Evolutionary conservation across 2,888 invertebrate genomes (phyloP), one percentile per base, ranked within the genome.

Genomic region (Brachynemurus nebulosus): DNA sequence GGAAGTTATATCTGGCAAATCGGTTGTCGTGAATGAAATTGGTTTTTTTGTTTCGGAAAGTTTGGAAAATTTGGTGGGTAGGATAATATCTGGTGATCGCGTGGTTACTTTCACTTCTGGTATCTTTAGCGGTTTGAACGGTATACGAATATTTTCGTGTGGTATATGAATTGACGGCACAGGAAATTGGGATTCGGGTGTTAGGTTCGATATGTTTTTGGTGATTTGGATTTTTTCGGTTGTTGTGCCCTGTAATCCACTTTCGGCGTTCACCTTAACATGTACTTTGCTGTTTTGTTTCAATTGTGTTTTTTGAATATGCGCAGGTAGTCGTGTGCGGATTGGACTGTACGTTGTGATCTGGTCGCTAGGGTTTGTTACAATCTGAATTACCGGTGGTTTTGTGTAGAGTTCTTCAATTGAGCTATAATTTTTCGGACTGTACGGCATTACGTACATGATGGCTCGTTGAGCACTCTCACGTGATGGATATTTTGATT

Each of bases 361-460:
- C 49, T 2, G 46, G 49, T 9, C 47, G 34, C 30, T 56, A 50
- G 9, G 50, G 23, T 62, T 63, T 0, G 61, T 63, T 18, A 79
- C 63, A 37, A 78, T 67, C 56, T 74, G 70, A 1, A 74, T 69
- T 48, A 80, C 64, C 1, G 82, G 80, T 36, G 75, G 71, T 57
- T 72, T 75, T 2, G 79, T 80, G 53, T 74, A 80, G 1, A 80
- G 59, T 51, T 80, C 79, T 54, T 76, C 72, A 41, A 80, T 62
- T 45, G 60, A 66, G 2, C 69, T 67, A 1, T 70, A 67, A 51
- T 74, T 71, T 27, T 73, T 63, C 5, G 73, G 68, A 37, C 76
- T 71, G 53, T 76, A 74, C 0, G 82, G 80, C 51, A 80, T 61
- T 1, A 81, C 81, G 0, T 80, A 72, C 71, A 75, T 77, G 14